phyloP scores from a whole-genome alignment of 2,797 vertebrate species.

The Poeciliopsis paucimaculata region DNA sequence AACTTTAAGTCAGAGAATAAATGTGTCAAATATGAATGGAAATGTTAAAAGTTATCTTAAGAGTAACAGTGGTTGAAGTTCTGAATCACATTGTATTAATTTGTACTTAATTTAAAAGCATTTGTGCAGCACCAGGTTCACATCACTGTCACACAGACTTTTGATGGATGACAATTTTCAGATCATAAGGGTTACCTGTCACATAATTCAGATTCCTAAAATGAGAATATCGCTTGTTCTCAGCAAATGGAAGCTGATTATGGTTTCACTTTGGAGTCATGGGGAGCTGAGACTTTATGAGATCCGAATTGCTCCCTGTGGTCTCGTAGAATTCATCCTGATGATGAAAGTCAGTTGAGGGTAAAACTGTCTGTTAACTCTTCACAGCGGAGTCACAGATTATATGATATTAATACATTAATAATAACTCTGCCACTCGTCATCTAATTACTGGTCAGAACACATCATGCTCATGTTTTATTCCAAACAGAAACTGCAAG shows the following conservation, averaged over 20 bases:
- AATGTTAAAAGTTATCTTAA: neutral
- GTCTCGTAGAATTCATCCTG: constrained; percentile 31
- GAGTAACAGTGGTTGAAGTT: neutral
- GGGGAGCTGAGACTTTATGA: constrained; percentile 15
- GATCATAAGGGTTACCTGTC: neutral
- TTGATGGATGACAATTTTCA: constrained; percentile 19
- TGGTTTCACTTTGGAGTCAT: neutral
- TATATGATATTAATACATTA: constrained; percentile 28
- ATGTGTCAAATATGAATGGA: neutral
- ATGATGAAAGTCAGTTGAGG: constrained; percentile 24
- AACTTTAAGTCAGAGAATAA: neutral
- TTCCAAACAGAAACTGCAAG: neutral
- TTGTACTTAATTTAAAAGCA: neutral
- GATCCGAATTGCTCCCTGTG: constrained; percentile 19
- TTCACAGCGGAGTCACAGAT: constrained; percentile 10
- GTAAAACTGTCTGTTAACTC: constrained; percentile 12
- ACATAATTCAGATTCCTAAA: constrained; percentile 6
- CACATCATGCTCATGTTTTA: neutral
- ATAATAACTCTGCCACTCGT: constrained; percentile 17
- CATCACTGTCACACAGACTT: neutral
- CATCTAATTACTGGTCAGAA: constrained; percentile 1
- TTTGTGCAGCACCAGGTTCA: neutral
- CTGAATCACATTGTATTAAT: neutral
- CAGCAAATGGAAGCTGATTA: constrained; percentile 6
- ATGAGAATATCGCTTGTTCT: constrained; percentile 16